Percentiles rank a stretch among this genome's conserved stretches.
Evolutionary conservation across 30 jellyfish, hydroid and myxozoan genomes (phyloP).

Genomic region (Pseudorhiza aurosa): DNA sequence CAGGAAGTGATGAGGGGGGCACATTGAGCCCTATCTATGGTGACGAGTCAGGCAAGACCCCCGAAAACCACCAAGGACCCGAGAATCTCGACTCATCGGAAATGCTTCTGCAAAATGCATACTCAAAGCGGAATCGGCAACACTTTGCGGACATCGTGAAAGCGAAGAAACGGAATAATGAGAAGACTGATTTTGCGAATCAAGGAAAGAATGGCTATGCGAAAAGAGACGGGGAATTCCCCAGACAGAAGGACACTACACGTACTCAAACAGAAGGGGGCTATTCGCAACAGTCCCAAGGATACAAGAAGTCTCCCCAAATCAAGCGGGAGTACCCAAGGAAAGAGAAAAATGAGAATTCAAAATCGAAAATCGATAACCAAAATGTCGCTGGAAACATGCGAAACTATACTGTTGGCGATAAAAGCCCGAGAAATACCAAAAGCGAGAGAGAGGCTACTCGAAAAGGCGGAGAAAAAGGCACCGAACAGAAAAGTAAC

Average conservation of each 20-base stretch:
- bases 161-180: background rate
- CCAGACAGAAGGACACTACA: background rate
- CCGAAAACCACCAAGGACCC: background rate
- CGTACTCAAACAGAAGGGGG: background rate
- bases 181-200: background rate
- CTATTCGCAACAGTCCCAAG: background rate
- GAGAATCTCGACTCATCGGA: slow-evolving; percentile 13
- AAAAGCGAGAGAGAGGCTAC: background rate
- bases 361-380: background rate
- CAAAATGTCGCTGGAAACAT: background rate
- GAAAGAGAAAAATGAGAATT: background rate
- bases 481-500: background rate
- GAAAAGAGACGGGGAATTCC: background rate
- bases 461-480: background rate
- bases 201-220: background rate
- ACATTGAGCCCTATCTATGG: background rate
- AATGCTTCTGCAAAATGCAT: slow-evolving; percentile 18
- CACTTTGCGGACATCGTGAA: slow-evolving; percentile 16
- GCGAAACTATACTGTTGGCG: background rate
- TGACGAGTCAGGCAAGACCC: background rate
- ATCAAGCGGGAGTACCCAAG: background rate
- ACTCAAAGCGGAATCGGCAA: background rate
- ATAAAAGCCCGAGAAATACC: background rate
- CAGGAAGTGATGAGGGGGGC: background rate
- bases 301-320: background rate